Base-by-base conservation (phyloP, 2,797 vertebrate species). In the Esox masquinongy region DNA sequence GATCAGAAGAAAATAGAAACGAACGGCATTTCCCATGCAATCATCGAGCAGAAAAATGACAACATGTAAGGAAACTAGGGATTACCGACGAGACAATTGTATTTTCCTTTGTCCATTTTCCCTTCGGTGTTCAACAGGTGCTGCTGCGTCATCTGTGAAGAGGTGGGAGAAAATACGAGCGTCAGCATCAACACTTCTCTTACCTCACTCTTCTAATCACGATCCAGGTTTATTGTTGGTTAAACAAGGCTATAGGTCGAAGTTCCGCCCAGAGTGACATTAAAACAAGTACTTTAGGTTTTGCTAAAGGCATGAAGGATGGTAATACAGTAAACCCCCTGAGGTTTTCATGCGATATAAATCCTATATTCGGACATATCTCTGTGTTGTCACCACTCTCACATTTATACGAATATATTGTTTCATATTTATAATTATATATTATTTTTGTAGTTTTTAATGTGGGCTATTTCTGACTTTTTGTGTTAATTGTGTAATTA, bases 61-160 rank as follows among this genome's bases (percentile, higher is more conserved):
- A 5, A 67, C 14, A 67, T 67, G 61, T 2, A 31, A 31, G 26
- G 26, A 64, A 34, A 36, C 64, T 6, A 26, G 15, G 24, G 14
- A 66, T 31, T 24, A 66, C 4, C 26, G 63, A 34, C 16, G 26
- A 67, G 0, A 31, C 26, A 29, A 64, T 64, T 12, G 5, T 64
- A 64, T 64, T 64, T 36, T 36, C 15, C 29, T 67, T 34, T 61
- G 56, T 67, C 64, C 15, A 67, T 67, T 16, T 67, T 67, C 7
- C 31, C 26, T 34, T 34, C 29, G 34, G 31, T 29, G 29, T 34
- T 67, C 64, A 67, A 67, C 64, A 36, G 64, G 64, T 67, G 26
- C 29, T 34, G 64, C n/a, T 34, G 64, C 6, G 31, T 67, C 29
- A 31, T 67, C 64, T 67, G 14, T 67, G 64, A 26, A 19, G 31